phyloP scores from a whole-genome alignment of 2,113 vertebrate species.

The Platichthys flesus region DNA sequence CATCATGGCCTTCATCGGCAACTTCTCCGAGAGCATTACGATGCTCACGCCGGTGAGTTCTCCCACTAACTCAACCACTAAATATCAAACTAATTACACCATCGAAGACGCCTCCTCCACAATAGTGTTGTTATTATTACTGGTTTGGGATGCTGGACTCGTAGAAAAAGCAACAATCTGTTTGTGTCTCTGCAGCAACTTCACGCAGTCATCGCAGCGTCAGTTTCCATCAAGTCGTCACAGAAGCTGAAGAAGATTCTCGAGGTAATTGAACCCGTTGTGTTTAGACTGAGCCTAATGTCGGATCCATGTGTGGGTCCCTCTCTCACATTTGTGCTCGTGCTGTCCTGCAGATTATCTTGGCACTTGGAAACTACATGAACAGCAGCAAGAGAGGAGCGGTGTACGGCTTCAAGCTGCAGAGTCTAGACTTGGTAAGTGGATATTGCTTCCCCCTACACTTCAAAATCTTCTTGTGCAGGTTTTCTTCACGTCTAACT shows the following conservation, averaged over 20 bases:
- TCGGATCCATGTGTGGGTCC: not conserved
- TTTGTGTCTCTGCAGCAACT: constrained; percentile 84
- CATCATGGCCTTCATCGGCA: constrained; percentile 95
- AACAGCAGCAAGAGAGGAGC: constrained; percentile 99
- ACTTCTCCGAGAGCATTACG: constrained; percentile 90
- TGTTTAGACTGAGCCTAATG: not conserved
- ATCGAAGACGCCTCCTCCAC: not conserved
- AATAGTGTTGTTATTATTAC: not conserved
- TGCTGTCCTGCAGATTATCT: constrained; percentile 87
- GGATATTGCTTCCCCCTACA: constrained; percentile 21
- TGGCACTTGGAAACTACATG: constrained; percentile 99
- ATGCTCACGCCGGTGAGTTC: constrained; percentile 91
- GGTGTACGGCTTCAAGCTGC: constrained; percentile 98
- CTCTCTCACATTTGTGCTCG: not conserved
- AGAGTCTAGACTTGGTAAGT: constrained; percentile 95
- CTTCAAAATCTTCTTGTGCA: not conserved
- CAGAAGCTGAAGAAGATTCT: constrained; percentile 96
- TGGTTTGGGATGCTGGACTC: not conserved
- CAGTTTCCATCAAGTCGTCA: constrained; percentile 95
- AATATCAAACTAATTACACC: not conserved
- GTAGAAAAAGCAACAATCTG: not conserved
- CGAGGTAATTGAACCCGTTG: constrained; percentile 81
- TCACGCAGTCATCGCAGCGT: constrained; percentile 95
- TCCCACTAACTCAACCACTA: not conserved
- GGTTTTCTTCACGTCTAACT: not conserved